Conservation (phyloP, 2,888 invertebrate genomes). For the Balanococcus diminutus region DNA sequence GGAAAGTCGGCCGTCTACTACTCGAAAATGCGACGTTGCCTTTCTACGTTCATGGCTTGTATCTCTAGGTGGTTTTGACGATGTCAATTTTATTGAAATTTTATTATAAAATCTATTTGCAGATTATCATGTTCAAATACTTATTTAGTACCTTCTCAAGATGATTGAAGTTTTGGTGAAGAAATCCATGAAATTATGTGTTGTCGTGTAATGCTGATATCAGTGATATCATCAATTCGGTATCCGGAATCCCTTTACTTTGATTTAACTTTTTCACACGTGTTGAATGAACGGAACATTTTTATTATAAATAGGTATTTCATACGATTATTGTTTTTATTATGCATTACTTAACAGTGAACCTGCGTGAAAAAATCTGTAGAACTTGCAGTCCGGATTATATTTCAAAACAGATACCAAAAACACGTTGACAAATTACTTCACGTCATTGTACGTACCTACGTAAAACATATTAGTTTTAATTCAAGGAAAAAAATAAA, state of each 20-base stretch:
- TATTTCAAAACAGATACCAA: background rate
- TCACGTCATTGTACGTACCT: background rate
- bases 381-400: background rate
- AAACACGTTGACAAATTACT: background rate
- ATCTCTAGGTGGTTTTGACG: too few relatives aligned
- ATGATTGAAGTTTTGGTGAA: background rate
- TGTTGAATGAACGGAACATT: background rate
- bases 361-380: background rate
- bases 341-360: background rate
- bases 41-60: too few relatives aligned
- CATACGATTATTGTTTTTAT: too few relatives aligned
- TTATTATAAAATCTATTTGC: too few relatives aligned
- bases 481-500: background rate
- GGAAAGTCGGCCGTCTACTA: too few relatives aligned
- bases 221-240: background rate
- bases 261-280: background rate
- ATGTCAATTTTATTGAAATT: too few relatives aligned
- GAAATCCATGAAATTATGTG: background rate
- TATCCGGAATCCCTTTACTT: background rate
- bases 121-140: too few relatives aligned
- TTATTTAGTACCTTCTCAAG: too few relatives aligned
- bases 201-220: background rate
- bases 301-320: too few relatives aligned
- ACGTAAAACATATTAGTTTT: background rate
- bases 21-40: too few relatives aligned